Evolutionary conservation across 2,113 vertebrate species (phyloP).

Genomic region (Notarius quadriscutis): DNA sequence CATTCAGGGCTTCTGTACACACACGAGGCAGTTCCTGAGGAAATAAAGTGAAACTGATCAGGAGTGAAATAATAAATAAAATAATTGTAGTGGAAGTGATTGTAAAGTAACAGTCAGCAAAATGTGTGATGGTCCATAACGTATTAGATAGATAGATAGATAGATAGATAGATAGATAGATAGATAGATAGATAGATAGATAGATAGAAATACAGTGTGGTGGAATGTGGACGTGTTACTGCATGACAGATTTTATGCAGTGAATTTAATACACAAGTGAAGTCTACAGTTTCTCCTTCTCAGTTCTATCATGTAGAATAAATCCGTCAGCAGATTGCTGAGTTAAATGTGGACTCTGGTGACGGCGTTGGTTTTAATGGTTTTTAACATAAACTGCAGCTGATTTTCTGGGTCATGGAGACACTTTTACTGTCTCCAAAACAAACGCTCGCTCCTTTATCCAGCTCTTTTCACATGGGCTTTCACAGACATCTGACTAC

Average conservation of each 20-base stretch:
- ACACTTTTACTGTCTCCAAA: conserved; percentile 4
- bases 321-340: neutral
- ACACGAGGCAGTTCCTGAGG: neutral
- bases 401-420: neutral
- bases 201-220: neutral
- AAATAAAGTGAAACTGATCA: neutral
- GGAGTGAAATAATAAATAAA: neutral
- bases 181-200: no score
- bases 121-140: neutral
- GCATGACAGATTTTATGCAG: neutral
- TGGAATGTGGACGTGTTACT: neutral
- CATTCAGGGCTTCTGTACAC: neutral
- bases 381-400: neutral
- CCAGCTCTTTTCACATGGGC: neutral
- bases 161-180: no score
- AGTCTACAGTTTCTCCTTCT: neutral
- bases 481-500: neutral
- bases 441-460: conserved; percentile 5
- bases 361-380: neutral
- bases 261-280: neutral
- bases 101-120: neutral
- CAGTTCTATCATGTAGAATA: neutral
- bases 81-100: neutral
- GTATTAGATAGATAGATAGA: no score
- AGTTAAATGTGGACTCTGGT: neutral